Base-by-base conservation (phyloP, 2,113 vertebrate genomes). In the Promerops cafer region DNA sequence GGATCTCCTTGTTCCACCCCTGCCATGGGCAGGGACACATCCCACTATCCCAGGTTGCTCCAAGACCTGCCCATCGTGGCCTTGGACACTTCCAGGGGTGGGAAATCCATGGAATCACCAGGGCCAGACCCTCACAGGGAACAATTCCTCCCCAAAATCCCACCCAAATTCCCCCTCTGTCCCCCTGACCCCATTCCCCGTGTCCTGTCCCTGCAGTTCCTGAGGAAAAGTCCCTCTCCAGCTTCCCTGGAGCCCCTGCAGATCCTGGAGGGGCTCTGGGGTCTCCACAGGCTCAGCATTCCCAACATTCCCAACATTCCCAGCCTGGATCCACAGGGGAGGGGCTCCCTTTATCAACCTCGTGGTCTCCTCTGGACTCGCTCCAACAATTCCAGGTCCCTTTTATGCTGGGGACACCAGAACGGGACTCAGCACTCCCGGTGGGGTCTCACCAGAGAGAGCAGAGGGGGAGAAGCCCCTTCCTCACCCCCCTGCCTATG, bases 291-390 rank as follows among this genome's bases (percentile, higher is more conserved):
- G 6, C 39, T 20, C 16, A 20, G 15, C 44, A 76, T 54, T 35
- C 75, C 27, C 56, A 52, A 16, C 9, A 13, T 19, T 66, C 33
- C 33, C 71, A 63, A 7, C 10, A 10, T 24, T 80, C 50, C 35
- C 65, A 50, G 5, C 21, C 50, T 54, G 80, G 20, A 8, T 60
- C 47, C 47, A 44, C 2, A 1, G 2, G 37, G 10, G 5, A 71
- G 6, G 10, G 3, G 24, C 8, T 83, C 56, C 37, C 33, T n/a
- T 42, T 30, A 23, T 24, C 15, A 8, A 30, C 3, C 5, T 22
- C 3, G 0, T 35, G 31, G 18, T 6, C 37, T 16, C 20, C 56
- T 42, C 45, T 20, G 45, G 26, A 5, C 5, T 27, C 0, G 4
- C 18, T 13, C 30, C 53, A 49, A 12, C 18, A 33, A 18, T 42